These are phyloP conservation scores for Dexiosoma caninum DNA, from an alignment of 2,888 invertebrate species.

Conservation along the genomic window DNA sequence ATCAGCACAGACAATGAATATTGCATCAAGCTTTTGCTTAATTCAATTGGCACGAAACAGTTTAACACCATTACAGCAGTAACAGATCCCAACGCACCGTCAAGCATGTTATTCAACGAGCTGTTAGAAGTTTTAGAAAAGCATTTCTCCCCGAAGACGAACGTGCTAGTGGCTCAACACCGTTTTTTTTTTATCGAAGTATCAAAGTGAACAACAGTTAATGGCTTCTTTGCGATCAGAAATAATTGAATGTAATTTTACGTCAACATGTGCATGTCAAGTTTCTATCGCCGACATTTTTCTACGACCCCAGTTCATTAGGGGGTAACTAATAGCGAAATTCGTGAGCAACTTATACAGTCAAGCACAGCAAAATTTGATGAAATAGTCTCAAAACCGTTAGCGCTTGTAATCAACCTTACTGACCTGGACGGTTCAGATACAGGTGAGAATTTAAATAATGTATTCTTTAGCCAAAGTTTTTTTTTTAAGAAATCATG, in stretches of 20 bases:
- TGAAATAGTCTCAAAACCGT: constrained; percentile 11
- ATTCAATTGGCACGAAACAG: constrained; percentile 35
- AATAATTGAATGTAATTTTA: neutral
- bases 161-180: constrained; percentile 36
- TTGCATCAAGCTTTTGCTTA: neutral
- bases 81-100: constrained; percentile 15
- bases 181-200: constrained; percentile 31
- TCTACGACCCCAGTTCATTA: neutral
- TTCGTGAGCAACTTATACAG: constrained; percentile 18
- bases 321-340: constrained; percentile 32
- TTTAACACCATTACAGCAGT: constrained; percentile 17
- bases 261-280: neutral
- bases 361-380: neutral
- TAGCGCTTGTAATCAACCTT: neutral
- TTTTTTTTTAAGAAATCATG: too few relatives aligned
- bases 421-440: too few relatives aligned
- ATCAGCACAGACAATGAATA: neutral
- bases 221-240: neutral
- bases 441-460: too few relatives aligned
- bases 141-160: constrained; percentile 19
- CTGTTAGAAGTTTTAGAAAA: constrained; percentile 6
- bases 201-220: constrained; percentile 15
- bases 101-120: neutral
- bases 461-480: too few relatives aligned
- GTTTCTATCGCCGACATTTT: neutral